Base-by-base conservation (phyloP, 2,797 vertebrate genomes). In the Percopsis omiscomaycus region DNA sequence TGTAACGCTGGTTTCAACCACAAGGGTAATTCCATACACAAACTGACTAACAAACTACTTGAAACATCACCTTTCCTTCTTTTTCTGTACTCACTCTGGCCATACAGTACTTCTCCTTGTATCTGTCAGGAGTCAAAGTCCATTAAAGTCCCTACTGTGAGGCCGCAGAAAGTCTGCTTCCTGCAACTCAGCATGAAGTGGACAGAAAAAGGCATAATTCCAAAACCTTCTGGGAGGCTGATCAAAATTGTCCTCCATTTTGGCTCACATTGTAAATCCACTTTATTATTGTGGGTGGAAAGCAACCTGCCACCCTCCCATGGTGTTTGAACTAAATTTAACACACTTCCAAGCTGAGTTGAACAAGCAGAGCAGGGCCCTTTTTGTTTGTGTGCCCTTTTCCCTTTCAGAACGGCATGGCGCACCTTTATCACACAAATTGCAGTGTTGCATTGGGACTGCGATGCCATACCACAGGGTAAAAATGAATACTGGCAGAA, bases 351-450 rank as follows among this genome's bases (percentile, higher is more conserved):
- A 66, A 80, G 78, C 69, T 66, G 74, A 77, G 68, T 57, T 28
- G 58, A 77, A 82, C 68, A 69, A 74, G 80, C 67, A 37, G 59
- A 68, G 66, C 48, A 1, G 49, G 53, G 62, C 70, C 62, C 58
- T 72, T 75, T 81, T 82, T 86, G 83, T 83, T 80, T 45, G 0
- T 46, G 56, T 83, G 80, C 68, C 80, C 79, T 81, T 79, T 84
- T 82, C 64, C 64, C 64, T 70, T 66, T 66, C 72, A 69, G 62
- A 76, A 70, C n/a, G 1, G 64, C 67, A 16, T 13, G 59, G 69
- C 54, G 55, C 11, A 62, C 79, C 79, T 89, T 87, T 85, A 87
- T 89, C 80, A 84, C 78, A 86, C 84, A 90, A 86, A 89, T 85
- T 84, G 84, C 81, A 79, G 74, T 69, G 77, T 79, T 85, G 75